Conservation (phyloP, 2,888 invertebrate species). For the Diaphora mendica region DNA sequence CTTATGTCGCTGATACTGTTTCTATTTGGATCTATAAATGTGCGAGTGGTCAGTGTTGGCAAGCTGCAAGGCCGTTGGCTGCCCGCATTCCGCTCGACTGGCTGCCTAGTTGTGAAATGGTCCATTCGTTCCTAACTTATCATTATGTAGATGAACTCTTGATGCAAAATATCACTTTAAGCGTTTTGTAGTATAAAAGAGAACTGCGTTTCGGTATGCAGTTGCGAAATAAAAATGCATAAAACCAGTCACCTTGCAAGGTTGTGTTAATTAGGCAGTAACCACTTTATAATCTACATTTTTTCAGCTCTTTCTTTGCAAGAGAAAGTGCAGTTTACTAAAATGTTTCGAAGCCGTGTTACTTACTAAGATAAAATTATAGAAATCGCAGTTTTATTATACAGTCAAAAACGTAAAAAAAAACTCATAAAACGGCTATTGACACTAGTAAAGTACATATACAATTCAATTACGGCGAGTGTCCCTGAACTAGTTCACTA, state of each 20-base stretch:
- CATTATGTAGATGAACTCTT: slow-evolving; percentile 54
- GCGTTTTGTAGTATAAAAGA: slow-evolving; percentile 35
- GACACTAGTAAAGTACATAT: slow-evolving; percentile 56
- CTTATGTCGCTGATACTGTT: slow-evolving; percentile 61
- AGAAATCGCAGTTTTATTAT: not conserved
- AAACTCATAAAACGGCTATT: slow-evolving; percentile 29
- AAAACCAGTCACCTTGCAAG: slow-evolving; percentile 39
- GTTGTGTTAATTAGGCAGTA: slow-evolving; percentile 39
- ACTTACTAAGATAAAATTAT: not conserved
- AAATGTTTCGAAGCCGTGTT: slow-evolving; percentile 5
- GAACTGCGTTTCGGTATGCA: slow-evolving; percentile 27
- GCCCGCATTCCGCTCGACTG: slow-evolving; percentile 81
- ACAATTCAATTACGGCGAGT: slow-evolving; percentile 73
- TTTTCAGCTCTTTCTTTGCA: slow-evolving; percentile 19
- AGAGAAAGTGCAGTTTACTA: slow-evolving; percentile 39
- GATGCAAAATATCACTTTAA: slow-evolving; percentile 33
- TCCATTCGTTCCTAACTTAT: slow-evolving; percentile 68
- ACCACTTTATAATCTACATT: slow-evolving; percentile 26
- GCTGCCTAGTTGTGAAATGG: slow-evolving; percentile 76
- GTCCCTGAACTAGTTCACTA: slow-evolving; percentile 81
- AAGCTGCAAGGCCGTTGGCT: slow-evolving; percentile 82
- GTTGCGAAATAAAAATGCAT: slow-evolving; percentile 16
- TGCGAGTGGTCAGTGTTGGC: slow-evolving; percentile 81
- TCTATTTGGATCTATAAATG: slow-evolving; percentile 71
- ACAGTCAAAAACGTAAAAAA: slow-evolving; percentile 14